Evolutionary conservation across 2,113 vertebrate genomes (phyloP).

Genomic region (Callopanchax toddi): DNA sequence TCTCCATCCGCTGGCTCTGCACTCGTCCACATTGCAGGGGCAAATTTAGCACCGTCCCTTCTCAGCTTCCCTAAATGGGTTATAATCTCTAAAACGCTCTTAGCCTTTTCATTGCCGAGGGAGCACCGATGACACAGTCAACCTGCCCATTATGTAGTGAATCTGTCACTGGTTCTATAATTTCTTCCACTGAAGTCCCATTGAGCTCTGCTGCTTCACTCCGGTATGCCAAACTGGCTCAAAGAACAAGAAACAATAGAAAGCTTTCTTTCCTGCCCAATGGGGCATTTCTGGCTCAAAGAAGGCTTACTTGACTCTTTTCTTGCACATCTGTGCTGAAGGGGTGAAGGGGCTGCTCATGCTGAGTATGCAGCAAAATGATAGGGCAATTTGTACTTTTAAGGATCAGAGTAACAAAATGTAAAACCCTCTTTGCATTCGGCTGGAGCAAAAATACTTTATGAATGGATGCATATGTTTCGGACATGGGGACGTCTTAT

Average conservation of each 20-base stretch:
- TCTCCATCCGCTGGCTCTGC: constrained; percentile 32
- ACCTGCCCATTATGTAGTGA: constrained; percentile 44
- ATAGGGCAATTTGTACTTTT: constrained; percentile 15
- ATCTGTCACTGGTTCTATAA: constrained; percentile 40
- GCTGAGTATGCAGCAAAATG: constrained; percentile 41
- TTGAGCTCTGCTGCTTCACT: constrained; percentile 8
- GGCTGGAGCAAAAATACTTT: neutral
- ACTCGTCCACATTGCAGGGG: constrained; percentile 18
- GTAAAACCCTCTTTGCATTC: constrained; percentile 18
- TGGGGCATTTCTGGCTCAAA: constrained; percentile 37
- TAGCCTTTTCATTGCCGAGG: constrained; percentile 44
- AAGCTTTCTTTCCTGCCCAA: constrained; percentile 12
- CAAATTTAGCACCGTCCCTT: constrained; percentile 27
- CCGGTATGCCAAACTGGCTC: constrained; percentile 28
- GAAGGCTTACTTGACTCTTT: constrained; percentile 52
- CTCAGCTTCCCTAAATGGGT: constrained; percentile 41
- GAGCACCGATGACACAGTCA: constrained; percentile 30
- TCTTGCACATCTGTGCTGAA: constrained; percentile 27
- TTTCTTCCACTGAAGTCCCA: constrained; percentile 11
- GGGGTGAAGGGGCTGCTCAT: constrained; percentile 17
- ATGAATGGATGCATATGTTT: constrained; percentile 1
- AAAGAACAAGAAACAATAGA: constrained; percentile 40
- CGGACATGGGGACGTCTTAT: neutral
- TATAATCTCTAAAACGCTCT: constrained; percentile 49
- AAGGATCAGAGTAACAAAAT: constrained; percentile 25